Conservation (phyloP, 1,140 invertebrate genomes). For the Papilio xuthus region DNA sequence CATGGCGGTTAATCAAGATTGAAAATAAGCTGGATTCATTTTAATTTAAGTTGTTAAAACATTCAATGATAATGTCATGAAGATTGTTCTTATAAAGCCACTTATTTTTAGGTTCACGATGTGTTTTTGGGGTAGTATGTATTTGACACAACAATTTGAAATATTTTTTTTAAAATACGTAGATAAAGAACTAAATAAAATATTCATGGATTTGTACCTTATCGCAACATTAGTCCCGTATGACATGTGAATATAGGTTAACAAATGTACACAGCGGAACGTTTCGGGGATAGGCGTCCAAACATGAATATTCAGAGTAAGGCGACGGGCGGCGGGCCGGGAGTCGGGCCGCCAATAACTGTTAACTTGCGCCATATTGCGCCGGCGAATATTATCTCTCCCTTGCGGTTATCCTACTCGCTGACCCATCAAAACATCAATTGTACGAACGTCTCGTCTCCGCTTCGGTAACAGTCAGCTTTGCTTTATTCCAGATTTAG, state of each 20-base stretch:
- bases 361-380: conserved; percentile 73
- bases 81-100: neutral
- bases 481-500: conserved; percentile 28
- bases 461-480: conserved; percentile 21
- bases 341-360: conserved; percentile 70
- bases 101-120: too few relatives aligned
- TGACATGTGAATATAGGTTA: conserved; percentile 57
- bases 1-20: neutral
- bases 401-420: conserved; percentile 51
- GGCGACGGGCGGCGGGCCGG: conserved; percentile 43
- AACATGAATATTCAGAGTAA: conserved; percentile 76
- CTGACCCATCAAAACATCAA: conserved; percentile 45
- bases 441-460: conserved; percentile 29
- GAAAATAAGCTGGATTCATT: neutral
- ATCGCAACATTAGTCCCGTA: neutral
- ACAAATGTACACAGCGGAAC: conserved; percentile 56
- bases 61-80: neutral
- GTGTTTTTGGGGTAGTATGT: too few relatives aligned
- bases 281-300: conserved; percentile 53
- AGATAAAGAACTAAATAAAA: neutral
- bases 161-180: neutral
- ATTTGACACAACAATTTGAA: too few relatives aligned
- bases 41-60: neutral
- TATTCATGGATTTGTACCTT: conserved; percentile 1
- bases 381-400: conserved; percentile 53